phyloP scores from a whole-genome alignment of 2,888 invertebrate species.

The Torymus aiolomorphi region DNA sequence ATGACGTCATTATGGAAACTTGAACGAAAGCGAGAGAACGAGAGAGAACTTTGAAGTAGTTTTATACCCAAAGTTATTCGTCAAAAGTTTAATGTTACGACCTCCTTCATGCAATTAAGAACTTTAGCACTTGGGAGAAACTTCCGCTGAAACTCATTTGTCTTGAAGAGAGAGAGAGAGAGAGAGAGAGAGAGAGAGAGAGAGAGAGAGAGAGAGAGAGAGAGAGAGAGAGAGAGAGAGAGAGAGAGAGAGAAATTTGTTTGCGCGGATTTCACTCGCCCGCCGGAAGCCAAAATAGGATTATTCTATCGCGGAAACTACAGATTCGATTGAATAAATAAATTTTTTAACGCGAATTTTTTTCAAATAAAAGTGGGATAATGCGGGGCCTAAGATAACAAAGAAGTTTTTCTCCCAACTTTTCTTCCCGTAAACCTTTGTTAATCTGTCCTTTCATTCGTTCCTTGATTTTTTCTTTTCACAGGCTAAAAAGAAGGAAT shows the following conservation, averaged over 20 bases:
- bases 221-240: too few species aligned
- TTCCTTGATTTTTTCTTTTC: background rate
- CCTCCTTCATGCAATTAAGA: slow-evolving; percentile 47
- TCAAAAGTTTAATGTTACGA: slow-evolving; percentile 43
- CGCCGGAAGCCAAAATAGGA: slow-evolving; percentile 1
- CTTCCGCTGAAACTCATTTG: slow-evolving; percentile 42
- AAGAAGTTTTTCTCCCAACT: background rate
- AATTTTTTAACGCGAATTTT: too few species aligned
- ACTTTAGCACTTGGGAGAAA: slow-evolving; percentile 37
- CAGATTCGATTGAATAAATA: too few species aligned
- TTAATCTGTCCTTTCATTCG: background rate
- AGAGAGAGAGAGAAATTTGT: slow-evolving; percentile 38
- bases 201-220: too few species aligned
- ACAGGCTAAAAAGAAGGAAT: background rate
- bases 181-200: too few species aligned
- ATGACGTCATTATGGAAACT: slow-evolving; percentile 32
- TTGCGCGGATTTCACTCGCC: slow-evolving; percentile 1
- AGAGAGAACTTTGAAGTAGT: slow-evolving; percentile 6
- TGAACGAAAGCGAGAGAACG: background rate
- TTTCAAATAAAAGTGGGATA: too few species aligned
- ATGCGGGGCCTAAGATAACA: too few species aligned
- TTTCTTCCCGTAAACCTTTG: background rate
- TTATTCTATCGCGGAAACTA: background rate
- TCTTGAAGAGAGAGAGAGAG: slow-evolving; percentile 19
- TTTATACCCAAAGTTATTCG: slow-evolving; percentile 39